Conservation (phyloP, 2,113 vertebrate species). For the Cromileptes altivelis region DNA sequence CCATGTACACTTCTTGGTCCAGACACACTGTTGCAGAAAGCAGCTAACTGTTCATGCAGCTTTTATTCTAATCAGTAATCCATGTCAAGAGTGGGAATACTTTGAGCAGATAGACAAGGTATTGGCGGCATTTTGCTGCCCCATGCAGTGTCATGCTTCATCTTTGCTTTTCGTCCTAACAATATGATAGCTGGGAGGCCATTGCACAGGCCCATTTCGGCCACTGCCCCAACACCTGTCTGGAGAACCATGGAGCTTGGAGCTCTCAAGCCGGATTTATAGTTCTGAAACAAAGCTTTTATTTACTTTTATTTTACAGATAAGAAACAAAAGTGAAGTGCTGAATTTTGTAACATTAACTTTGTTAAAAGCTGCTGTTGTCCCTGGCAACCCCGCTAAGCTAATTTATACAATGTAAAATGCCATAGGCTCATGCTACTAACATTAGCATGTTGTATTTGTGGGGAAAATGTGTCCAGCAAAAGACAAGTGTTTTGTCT, state of each 20-base stretch:
- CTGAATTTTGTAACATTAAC: too few species aligned
- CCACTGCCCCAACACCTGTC: not conserved
- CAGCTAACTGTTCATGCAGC: not conserved
- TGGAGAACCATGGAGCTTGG: not conserved
- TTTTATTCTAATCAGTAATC: not conserved
- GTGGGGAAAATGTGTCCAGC: too few species aligned
- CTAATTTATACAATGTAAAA: too few species aligned
- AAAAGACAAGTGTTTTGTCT: too few species aligned
- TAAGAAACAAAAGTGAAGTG: too few species aligned
- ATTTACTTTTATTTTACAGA: too few species aligned
- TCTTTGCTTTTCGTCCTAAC: not conserved
- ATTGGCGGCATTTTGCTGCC: not conserved
- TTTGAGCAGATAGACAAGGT: slow-evolving; percentile 12
- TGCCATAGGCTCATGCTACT: too few species aligned
- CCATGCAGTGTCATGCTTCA: not conserved
- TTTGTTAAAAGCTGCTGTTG: too few species aligned
- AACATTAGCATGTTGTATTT: too few species aligned
- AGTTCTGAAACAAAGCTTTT: too few species aligned
- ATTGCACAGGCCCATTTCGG: not conserved
- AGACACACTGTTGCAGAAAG: not conserved
- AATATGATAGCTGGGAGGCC: not conserved
- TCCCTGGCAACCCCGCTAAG: too few species aligned
- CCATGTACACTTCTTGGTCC: not conserved
- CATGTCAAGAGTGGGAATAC: not conserved
- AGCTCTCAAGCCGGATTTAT: too few species aligned